A percentile compares a stretch with the other conserved stretches of the same genome.
These are phyloP conservation scores for Autographa gamma DNA, from an alignment of 2,888 invertebrate species.

Conservation along the genomic window DNA sequence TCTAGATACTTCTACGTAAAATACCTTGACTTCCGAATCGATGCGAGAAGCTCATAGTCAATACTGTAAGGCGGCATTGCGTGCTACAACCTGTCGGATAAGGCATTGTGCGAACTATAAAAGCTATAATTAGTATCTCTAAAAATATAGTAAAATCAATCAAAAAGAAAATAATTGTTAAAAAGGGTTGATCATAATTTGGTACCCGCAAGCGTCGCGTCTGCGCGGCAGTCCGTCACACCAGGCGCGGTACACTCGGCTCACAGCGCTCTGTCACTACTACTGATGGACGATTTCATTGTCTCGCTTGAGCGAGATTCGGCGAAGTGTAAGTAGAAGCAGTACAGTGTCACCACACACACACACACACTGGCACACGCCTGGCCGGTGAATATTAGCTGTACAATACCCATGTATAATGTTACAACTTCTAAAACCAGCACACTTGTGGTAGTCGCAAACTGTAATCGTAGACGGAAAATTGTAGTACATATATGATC, in stretches of 20 bases:
- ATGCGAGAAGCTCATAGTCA: constrained; percentile 32
- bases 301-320: neutral
- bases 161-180: constrained; percentile 64
- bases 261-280: constrained; percentile 18
- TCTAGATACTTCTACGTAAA: constrained; percentile 42
- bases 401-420: neutral
- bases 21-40: constrained; percentile 51
- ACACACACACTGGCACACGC: neutral
- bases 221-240: constrained; percentile 56
- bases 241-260: constrained; percentile 56
- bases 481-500: constrained; percentile 13
- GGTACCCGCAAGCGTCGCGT: constrained; percentile 19
- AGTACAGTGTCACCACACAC: neutral
- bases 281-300: constrained; percentile 21
- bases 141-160: constrained; percentile 65
- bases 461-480: constrained; percentile 18
- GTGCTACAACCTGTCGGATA: constrained; percentile 31
- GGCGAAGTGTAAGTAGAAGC: constrained; percentile 6
- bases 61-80: constrained; percentile 18
- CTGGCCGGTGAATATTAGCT: neutral
- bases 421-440: neutral
- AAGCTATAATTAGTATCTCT: constrained; percentile 61
- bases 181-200: constrained; percentile 60
- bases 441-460: constrained; percentile 8
- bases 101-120: constrained; percentile 65